Conservation (phyloP, 2,888 invertebrate species). For the Hyposoter didymator region DNA sequence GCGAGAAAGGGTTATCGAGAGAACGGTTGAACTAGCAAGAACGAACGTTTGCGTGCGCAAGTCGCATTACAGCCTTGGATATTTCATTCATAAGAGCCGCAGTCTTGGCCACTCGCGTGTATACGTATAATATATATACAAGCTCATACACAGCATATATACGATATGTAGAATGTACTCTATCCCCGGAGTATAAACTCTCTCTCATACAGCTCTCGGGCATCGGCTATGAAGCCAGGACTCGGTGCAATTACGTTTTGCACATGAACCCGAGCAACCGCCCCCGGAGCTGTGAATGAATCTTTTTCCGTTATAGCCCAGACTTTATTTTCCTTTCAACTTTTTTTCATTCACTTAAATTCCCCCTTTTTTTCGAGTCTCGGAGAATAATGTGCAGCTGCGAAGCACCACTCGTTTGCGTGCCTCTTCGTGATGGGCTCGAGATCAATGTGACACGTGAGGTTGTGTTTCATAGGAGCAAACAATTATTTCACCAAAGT, state of each 20-base stretch:
- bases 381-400: slow-evolving; percentile 68
- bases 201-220: slow-evolving; percentile 43
- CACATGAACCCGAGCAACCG: slow-evolving; percentile 68
- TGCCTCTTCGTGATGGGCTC: not conserved
- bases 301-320: slow-evolving; percentile 68
- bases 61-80: slow-evolving; percentile 81
- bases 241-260: slow-evolving; percentile 75
- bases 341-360: slow-evolving; percentile 48
- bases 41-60: slow-evolving; percentile 79
- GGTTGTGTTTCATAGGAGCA: not conserved
- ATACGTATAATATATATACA: slow-evolving; percentile 42
- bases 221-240: slow-evolving; percentile 69
- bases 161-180: slow-evolving; percentile 59
- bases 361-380: slow-evolving; percentile 58
- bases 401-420: slow-evolving; percentile 23
- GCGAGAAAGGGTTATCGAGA: slow-evolving; percentile 53
- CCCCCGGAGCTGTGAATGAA: slow-evolving; percentile 78
- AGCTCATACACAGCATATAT: slow-evolving; percentile 61
- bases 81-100: slow-evolving; percentile 83
- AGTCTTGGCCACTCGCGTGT: slow-evolving; percentile 71
- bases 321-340: slow-evolving; percentile 53
- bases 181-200: slow-evolving; percentile 52
- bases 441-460: slow-evolving; percentile 25
- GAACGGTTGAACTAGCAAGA: slow-evolving; percentile 68
- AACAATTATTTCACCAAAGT: not conserved